These are phyloP conservation scores for Oxycera nigricornis DNA, from an alignment of 2,888 invertebrate genomes.

Conservation along the genomic window DNA sequence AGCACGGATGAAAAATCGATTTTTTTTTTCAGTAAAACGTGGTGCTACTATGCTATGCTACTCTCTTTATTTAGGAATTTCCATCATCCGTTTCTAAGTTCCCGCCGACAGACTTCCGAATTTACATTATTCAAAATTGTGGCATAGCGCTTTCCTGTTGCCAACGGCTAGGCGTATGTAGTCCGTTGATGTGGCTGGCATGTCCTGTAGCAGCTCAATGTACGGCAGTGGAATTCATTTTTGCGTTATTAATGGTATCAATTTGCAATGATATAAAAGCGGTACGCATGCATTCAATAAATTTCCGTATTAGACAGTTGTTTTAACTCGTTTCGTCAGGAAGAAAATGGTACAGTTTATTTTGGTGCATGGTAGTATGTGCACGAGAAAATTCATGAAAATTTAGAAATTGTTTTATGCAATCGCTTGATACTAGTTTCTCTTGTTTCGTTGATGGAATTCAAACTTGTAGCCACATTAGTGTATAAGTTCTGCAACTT, in stretches of 20 bases:
- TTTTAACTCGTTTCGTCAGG: background rate
- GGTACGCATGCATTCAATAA: conserved; percentile 1
- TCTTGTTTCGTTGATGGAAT: no score
- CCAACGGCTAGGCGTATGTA: background rate
- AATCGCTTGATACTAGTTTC: no score
- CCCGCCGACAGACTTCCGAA: background rate
- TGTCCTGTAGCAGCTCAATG: background rate
- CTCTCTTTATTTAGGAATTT: background rate
- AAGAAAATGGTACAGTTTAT: no score
- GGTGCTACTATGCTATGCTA: no score
- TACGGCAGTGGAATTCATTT: background rate
- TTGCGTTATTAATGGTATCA: background rate
- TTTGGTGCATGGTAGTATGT: no score
- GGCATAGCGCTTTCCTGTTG: background rate
- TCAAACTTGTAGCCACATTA: no score
- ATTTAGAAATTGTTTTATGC: no score
- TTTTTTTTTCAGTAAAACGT: background rate
- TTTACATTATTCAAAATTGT: background rate
- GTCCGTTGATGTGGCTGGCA: no score
- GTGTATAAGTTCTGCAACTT: no score
- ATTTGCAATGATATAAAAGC: background rate
- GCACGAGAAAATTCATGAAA: no score
- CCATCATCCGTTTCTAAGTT: background rate
- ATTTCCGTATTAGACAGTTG: background rate
- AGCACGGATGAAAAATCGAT: background rate